A percentile compares a stretch with the other conserved stretches of the same genome.
Conservation (phyloP, 2,797 vertebrate species). For the Sebastes nivosus region DNA sequence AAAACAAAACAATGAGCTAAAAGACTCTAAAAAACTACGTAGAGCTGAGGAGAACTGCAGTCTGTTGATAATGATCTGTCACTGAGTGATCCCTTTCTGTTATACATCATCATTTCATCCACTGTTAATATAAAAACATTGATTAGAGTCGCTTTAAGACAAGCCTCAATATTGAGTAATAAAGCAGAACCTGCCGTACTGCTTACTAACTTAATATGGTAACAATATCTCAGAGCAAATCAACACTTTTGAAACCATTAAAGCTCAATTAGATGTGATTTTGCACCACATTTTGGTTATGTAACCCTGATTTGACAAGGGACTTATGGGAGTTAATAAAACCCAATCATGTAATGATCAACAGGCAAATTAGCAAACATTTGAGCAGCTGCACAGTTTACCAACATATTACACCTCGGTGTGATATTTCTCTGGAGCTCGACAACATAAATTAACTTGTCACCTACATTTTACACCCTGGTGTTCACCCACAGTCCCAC, state of each 20-base stretch:
- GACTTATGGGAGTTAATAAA: constrained; percentile 12
- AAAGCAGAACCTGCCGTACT: neutral
- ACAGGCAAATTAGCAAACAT: neutral
- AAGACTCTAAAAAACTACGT: neutral
- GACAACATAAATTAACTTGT: constrained; percentile 23
- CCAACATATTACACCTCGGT: neutral
- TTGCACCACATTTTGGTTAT: neutral
- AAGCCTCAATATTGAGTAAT: neutral
- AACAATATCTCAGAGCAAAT: neutral
- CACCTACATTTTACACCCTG: neutral
- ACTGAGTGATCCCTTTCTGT: neutral
- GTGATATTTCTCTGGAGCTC: constrained; percentile 1
- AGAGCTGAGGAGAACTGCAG: neutral
- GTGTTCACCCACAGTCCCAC: neutral
- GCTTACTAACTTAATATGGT: neutral
- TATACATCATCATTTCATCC: neutral
- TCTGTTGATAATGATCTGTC: neutral
- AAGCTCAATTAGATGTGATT: constrained; percentile 5
- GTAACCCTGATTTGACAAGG: neutral
- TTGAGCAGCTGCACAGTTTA: neutral
- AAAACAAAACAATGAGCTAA: neutral
- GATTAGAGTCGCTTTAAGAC: neutral
- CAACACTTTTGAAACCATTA: neutral
- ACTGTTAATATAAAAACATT: neutral
- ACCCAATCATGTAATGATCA: neutral